Conservation (phyloP, 2,888 invertebrate species). For the Loripinus fragilis region DNA sequence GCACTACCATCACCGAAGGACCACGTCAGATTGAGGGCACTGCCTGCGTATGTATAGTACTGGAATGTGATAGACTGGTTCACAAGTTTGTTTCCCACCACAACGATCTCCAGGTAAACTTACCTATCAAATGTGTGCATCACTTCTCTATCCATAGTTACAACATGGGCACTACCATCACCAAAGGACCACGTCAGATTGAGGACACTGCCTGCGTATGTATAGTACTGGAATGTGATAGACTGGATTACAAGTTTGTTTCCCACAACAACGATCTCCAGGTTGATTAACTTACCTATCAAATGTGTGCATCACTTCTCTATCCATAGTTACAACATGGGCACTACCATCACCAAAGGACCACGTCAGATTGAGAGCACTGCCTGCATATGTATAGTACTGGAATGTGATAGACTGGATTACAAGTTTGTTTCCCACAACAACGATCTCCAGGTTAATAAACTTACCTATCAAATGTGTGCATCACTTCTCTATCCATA, state of each 20-base stretch:
- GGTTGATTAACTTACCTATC: constrained; percentile 65
- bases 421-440: constrained; percentile 63
- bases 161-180: constrained; percentile 68
- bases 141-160: constrained; percentile 36
- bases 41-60: constrained; percentile 74
- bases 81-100: constrained; percentile 63
- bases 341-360: constrained; percentile 80
- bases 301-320: constrained; percentile 63
- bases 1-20: constrained; percentile 80
- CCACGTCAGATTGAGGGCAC: constrained; percentile 79
- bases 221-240: constrained; percentile 69
- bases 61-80: constrained; percentile 68
- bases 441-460: constrained; percentile 45
- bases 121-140: constrained; percentile 70
- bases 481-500: constrained; percentile 30
- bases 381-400: constrained; percentile 74
- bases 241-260: constrained; percentile 63
- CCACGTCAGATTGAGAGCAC: constrained; percentile 79
- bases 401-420: constrained; percentile 68
- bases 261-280: constrained; percentile 53
- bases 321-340: constrained; percentile 27
- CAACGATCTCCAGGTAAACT: constrained; percentile 46
- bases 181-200: constrained; percentile 81
- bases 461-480: constrained; percentile 71
- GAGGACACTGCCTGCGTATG: constrained; percentile 77